A percentile compares a stretch with the other conserved stretches of the same genome.
Conservation (phyloP, 2,797 vertebrate genomes). For the Erethizon dorsatum region DNA sequence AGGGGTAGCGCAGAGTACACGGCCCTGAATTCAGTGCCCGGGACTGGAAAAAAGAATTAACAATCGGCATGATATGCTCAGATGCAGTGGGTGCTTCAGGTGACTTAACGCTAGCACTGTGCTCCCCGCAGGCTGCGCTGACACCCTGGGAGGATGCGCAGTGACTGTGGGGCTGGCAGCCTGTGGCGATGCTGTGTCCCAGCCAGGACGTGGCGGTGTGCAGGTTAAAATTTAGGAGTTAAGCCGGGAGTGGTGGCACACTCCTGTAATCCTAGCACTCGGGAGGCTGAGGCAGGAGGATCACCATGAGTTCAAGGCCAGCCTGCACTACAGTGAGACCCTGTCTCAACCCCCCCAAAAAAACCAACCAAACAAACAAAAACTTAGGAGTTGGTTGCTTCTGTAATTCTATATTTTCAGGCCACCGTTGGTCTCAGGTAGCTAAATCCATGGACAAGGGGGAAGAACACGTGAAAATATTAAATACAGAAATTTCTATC, state of each 20-base stretch:
- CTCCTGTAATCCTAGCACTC: neutral
- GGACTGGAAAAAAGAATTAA: neutral
- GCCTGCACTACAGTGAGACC: neutral
- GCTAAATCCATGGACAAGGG: neutral
- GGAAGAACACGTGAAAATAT: neutral
- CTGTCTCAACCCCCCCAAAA: neutral
- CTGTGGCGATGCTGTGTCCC: neutral
- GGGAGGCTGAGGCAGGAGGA: neutral
- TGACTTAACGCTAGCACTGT: neutral
- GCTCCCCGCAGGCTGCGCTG: neutral
- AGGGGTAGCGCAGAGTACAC: neutral
- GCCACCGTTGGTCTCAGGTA: neutral
- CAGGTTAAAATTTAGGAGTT: neutral
- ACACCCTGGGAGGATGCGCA: no score
- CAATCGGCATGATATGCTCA: neutral
- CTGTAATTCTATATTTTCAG: neutral
- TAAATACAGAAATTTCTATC: neutral
- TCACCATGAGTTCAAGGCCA: neutral
- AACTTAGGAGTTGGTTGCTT: neutral
- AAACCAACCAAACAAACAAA: neutral
- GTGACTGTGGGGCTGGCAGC: neutral
- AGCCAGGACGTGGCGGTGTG: accelerated
- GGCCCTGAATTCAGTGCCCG: neutral
- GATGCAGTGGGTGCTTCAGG: no score
- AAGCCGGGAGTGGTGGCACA: neutral